These are phyloP conservation scores for Nemurella pictetii DNA, from an alignment of 2,888 invertebrate genomes.

Conservation along the genomic window DNA sequence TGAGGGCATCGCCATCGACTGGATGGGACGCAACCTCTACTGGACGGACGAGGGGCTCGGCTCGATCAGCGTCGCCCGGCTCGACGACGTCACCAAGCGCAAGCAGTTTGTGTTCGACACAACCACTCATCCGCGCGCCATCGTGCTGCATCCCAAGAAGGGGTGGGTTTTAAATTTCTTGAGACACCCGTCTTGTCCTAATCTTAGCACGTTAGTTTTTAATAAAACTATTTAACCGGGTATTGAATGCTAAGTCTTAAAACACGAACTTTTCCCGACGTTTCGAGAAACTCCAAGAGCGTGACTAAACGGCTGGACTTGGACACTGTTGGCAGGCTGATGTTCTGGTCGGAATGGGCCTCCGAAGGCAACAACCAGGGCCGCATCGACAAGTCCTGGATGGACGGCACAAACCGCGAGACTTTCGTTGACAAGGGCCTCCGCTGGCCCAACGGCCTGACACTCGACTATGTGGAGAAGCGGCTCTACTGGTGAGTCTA, in stretches of 20 bases:
- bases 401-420: constrained; percentile 71
- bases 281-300: too few relatives aligned
- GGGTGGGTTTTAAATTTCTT: constrained; percentile 54
- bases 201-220: too few relatives aligned
- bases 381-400: constrained; percentile 68
- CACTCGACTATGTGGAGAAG: constrained; percentile 61
- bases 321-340: constrained; percentile 48
- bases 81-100: constrained; percentile 60
- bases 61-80: constrained; percentile 67
- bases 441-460: constrained; percentile 77
- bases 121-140: constrained; percentile 64
- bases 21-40: constrained; percentile 80
- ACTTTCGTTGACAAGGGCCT: constrained; percentile 59
- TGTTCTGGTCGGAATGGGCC: constrained; percentile 81
- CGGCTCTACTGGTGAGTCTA: constrained; percentile 62
- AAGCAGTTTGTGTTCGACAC: constrained; percentile 61
- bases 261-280: too few relatives aligned
- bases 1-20: constrained; percentile 81
- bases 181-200: too few relatives aligned
- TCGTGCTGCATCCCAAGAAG: constrained; percentile 70
- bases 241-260: too few relatives aligned
- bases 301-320: too few relatives aligned
- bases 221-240: too few relatives aligned
- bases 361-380: constrained; percentile 44
- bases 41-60: constrained; percentile 78